Evolutionary conservation across 1,140 invertebrate species (phyloP).

Genomic region (Theocolax elegans): DNA sequence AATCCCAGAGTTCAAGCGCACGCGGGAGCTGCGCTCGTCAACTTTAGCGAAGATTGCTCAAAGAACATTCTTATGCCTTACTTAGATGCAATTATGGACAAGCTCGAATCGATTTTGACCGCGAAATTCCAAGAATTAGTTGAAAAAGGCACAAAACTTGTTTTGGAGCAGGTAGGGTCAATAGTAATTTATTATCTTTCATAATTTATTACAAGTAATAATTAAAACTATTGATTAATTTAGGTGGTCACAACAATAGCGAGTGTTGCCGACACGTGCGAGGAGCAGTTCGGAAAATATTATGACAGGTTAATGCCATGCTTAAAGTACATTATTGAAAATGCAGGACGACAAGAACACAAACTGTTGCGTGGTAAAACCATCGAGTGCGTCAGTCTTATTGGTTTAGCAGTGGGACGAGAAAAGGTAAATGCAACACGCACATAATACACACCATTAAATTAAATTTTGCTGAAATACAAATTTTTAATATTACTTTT

Average conservation of each 20-base stretch:
- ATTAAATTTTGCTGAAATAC: too few relatives aligned
- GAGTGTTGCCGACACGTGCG: slow-evolving; percentile 97
- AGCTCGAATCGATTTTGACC: slow-evolving; percentile 90
- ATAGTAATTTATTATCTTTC: not conserved
- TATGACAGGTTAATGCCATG: slow-evolving; percentile 93
- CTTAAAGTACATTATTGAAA: slow-evolving; percentile 96
- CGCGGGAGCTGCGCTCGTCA: slow-evolving; percentile 94
- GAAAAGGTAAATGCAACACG: slow-evolving; percentile 76
- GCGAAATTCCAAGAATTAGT: slow-evolving; percentile 95
- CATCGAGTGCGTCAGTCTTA: slow-evolving; percentile 98
- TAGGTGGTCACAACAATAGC: slow-evolving; percentile 94
- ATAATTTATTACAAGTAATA: not conserved
- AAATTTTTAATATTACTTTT: too few relatives aligned
- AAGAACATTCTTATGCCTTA: slow-evolving; percentile 93
- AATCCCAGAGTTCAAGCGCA: slow-evolving; percentile 96
- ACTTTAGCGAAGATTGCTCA: slow-evolving; percentile 99
- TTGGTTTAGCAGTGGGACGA: slow-evolving; percentile 95
- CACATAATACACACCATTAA: not conserved
- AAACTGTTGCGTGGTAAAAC: slow-evolving; percentile 93
- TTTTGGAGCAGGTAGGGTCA: slow-evolving; percentile 87
- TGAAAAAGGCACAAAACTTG: slow-evolving; percentile 93
- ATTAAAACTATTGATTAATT: slow-evolving; percentile 5
- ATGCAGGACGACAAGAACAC: slow-evolving; percentile 88
- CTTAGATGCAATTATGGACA: slow-evolving; percentile 89
- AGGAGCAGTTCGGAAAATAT: slow-evolving; percentile 91